Evolutionary conservation across 2,888 invertebrate species (phyloP).

Genomic region (Pollenia amentaria): DNA sequence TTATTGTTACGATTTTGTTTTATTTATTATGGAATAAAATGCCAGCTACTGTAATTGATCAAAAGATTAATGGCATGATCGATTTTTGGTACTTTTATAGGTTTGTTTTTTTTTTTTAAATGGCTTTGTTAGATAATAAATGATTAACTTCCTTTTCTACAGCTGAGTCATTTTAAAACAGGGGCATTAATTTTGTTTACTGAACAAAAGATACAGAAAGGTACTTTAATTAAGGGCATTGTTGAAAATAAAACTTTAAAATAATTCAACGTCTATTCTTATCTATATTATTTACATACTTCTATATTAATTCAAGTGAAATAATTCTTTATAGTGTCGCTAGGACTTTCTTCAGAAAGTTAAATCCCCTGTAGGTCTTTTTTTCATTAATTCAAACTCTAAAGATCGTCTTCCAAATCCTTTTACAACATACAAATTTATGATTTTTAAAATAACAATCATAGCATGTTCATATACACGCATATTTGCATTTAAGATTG

Average conservation of each 20-base stretch:
- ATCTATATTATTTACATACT: too few species aligned
- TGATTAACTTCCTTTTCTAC: constrained; percentile 30
- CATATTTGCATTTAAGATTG: constrained; percentile 66
- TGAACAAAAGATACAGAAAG: background rate
- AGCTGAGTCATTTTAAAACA: constrained; percentile 46
- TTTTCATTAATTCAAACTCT: background rate
- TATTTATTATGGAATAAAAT: constrained; percentile 52
- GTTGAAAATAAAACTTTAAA: background rate
- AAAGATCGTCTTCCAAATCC: background rate
- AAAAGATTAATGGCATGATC: constrained; percentile 20
- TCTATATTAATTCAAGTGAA: too few species aligned
- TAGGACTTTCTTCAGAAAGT: background rate
- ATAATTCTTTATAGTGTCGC: too few species aligned
- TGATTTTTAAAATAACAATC: constrained; percentile 12
- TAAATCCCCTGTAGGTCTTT: constrained; percentile 12
- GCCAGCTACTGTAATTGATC: constrained; percentile 60
- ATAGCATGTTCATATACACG: constrained; percentile 6
- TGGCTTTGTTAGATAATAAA: constrained; percentile 19
- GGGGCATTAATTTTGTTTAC: constrained; percentile 48
- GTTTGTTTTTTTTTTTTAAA: background rate
- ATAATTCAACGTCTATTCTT: too few species aligned
- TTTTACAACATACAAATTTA: constrained; percentile 21
- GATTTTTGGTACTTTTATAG: background rate
- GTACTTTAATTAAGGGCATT: background rate
- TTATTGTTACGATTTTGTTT: constrained; percentile 22